A percentile compares a stretch with the other conserved stretches of the same genome.
Conservation (phyloP, 2,888 invertebrate genomes). For the Meandrusa payeni region DNA sequence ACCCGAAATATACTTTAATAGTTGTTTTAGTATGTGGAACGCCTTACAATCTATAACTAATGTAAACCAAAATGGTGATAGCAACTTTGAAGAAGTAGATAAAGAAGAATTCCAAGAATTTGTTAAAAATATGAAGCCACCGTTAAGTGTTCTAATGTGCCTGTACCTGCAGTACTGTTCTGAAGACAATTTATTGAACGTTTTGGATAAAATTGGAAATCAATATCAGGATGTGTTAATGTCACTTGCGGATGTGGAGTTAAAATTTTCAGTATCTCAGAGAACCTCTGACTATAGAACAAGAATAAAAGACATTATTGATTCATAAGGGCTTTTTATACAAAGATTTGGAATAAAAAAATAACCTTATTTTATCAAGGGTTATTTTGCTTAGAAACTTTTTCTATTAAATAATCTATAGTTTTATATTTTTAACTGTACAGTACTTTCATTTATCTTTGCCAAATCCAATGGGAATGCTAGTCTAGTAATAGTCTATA, state of each 20-base stretch:
- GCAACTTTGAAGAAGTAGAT: conserved; percentile 51
- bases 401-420: too few species aligned
- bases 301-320: conserved; percentile 52
- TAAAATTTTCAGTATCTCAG: conserved; percentile 42
- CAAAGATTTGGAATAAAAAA: too few species aligned
- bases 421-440: too few species aligned
- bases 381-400: too few species aligned
- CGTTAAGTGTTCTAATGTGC: conserved; percentile 50
- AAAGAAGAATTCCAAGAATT: conserved; percentile 49
- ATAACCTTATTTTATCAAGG: too few species aligned
- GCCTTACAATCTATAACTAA: conserved; percentile 44
- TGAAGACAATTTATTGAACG: conserved; percentile 45
- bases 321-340: conserved; percentile 41
- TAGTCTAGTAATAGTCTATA: too few species aligned
- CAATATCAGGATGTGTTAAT: conserved; percentile 54
- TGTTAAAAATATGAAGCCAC: conserved; percentile 48
- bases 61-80: conserved; percentile 43
- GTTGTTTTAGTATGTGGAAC: conserved; percentile 60
- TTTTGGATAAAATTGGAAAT: conserved; percentile 44
- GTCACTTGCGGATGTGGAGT: conserved; percentile 41
- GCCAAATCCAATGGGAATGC: too few species aligned
- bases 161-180: conserved; percentile 56
- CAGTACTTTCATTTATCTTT: too few species aligned
- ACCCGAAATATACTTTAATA: conserved; percentile 51
- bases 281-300: conserved; percentile 50